phyloP scores from a whole-genome alignment of 2,888 invertebrate species.

The Catotricha subobsoleta region DNA sequence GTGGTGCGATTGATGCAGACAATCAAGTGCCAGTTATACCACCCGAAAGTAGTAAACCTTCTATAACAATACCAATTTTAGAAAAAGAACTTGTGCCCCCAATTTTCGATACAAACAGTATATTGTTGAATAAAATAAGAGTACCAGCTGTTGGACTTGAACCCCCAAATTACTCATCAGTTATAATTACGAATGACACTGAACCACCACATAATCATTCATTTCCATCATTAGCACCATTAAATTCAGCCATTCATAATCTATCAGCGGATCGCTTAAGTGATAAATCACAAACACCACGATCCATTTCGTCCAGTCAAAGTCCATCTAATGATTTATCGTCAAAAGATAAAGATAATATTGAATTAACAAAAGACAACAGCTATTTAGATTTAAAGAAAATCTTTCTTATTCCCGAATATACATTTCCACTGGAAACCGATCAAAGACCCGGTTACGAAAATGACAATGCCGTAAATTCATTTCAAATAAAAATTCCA shows the following conservation, averaged over 20 bases:
- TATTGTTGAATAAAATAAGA: conserved; percentile 15
- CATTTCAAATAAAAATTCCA: conserved; percentile 40
- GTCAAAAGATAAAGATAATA: neutral
- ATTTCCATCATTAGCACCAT: conserved; percentile 7
- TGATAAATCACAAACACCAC: conserved; percentile 14
- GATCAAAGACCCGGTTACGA: conserved; percentile 39
- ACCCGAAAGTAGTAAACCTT: neutral
- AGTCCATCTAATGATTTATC: neutral
- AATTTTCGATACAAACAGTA: conserved; percentile 6
- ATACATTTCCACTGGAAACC: conserved; percentile 38
- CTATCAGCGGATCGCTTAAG: conserved; percentile 5
- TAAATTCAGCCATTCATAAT: neutral
- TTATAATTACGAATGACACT: conserved; percentile 23
- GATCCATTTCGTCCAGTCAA: conserved; percentile 10
- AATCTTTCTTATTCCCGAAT: conserved; percentile 42
- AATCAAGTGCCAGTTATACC: conserved; percentile 15
- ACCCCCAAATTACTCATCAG: conserved; percentile 16
- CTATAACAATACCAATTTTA: too few relatives aligned
- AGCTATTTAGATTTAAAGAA: conserved; percentile 37
- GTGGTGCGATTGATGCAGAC: conserved; percentile 21
- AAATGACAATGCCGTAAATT: conserved; percentile 36
- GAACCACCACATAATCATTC: neutral
- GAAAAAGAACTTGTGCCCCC: conserved; percentile 14
- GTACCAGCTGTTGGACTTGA: conserved; percentile 6
- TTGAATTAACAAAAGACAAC: conserved; percentile 11